Evolutionary conservation across 2,113 vertebrate species (phyloP), one percentile per base, ranked within the genome.

Genomic region (Tringa solitaria): DNA sequence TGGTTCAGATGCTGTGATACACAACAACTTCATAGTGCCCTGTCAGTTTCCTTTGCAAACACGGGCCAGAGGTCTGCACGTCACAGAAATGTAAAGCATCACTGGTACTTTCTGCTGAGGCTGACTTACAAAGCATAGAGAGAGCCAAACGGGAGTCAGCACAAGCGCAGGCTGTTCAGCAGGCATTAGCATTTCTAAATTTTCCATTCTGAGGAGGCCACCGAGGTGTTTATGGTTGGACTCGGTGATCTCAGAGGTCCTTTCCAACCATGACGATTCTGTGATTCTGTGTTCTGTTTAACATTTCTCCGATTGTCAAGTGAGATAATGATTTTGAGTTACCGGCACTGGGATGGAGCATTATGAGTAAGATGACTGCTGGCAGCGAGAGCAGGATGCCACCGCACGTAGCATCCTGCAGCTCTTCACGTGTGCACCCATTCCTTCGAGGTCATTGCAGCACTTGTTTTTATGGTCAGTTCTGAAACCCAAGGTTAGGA

Each of bases 371-470:
- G 39, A 37, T 16, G 59, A 32, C 13, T 79, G 46, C 46, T 64
- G 61, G 43, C 53, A 81, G 43, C 0, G 2, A 83, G 82, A 57
- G 82, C 75, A 92, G 94, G 82, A 61, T 61, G 35, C 0, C 0
- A 30, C 63, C 0, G 0, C 53, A 12, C 0, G 0, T 60, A 81
- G 53, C 50, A n/a, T 20, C 54, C 39, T 37, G 64, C 39, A 43
- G 39, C 43, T 46, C 37, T 54, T 82, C 6, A 1, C 4, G 2
- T 8, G 23, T 10, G 48, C 1, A 2, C 43, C 4, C 1, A 9
- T 30, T 68, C 75, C 57, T 76, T 64, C 3, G 5, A 68, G 74
- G 33, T 33, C 63, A 26, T 21, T 56, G 43, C 39, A 63, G 57
- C 14, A 2, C 27, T 85, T 48, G 57, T 24, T 74, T 89, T 57